Evolutionary conservation across 2,888 invertebrate genomes (phyloP).

Genomic region (Psylliodes chrysocephalus): DNA sequence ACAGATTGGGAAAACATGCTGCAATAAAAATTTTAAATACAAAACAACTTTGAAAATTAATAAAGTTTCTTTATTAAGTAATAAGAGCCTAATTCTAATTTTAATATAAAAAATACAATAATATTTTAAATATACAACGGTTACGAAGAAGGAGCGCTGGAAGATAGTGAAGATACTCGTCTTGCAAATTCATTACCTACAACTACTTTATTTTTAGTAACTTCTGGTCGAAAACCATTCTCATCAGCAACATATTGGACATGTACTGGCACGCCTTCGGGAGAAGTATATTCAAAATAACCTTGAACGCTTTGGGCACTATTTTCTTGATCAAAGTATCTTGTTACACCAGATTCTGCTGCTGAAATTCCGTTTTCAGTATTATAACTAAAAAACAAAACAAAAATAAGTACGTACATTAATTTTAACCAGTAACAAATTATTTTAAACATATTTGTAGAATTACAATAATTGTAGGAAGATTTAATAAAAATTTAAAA

Average conservation of each 20-base stretch:
- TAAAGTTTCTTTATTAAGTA: too few species aligned
- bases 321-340: not conserved
- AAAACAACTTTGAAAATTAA: too few species aligned
- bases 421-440: not conserved
- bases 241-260: constrained; percentile 54
- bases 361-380: constrained; percentile 72
- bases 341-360: constrained; percentile 68
- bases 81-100: too few species aligned
- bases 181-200: not conserved
- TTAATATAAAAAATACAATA: too few species aligned
- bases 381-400: constrained; percentile 58
- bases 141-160: not conserved
- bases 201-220: constrained; percentile 5
- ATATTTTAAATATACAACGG: too few species aligned
- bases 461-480: too few species aligned
- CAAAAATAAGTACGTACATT: not conserved
- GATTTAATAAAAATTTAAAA: too few species aligned
- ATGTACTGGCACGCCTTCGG: constrained; percentile 50
- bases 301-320: constrained; percentile 62
- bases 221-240: constrained; percentile 55
- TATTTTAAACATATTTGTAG: not conserved
- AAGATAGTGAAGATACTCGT: not conserved
- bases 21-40: too few species aligned
- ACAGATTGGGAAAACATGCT: too few species aligned
- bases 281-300: constrained; percentile 57